Evolutionary conservation across 2,113 vertebrate genomes (phyloP).

Genomic region (Brachypteracias leptosomus): DNA sequence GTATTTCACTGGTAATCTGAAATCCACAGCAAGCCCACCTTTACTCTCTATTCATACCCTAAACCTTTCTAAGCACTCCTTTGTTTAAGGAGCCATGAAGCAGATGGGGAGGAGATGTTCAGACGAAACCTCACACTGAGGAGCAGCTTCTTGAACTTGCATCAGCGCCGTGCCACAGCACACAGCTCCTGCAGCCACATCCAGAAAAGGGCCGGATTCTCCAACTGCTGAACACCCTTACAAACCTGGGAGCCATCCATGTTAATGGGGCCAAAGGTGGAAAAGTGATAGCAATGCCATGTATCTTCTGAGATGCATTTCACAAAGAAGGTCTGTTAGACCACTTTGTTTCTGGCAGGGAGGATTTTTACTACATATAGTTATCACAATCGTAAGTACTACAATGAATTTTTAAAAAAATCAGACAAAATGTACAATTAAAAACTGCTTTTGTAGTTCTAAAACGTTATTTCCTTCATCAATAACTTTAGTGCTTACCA

Average conservation of each 20-base stretch:
- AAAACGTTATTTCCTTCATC: constrained; percentile 50
- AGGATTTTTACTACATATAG: not conserved
- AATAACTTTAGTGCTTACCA: constrained; percentile 17
- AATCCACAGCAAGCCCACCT: not conserved
- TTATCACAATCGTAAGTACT: not conserved
- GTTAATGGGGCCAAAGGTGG: constrained; percentile 15
- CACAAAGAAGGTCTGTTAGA: not conserved
- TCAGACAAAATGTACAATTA: constrained; percentile 24
- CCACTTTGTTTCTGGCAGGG: not conserved
- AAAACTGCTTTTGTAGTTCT: not conserved
- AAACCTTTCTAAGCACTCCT: not conserved
- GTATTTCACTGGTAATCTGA: not conserved
- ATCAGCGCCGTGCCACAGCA: fast-evolving
- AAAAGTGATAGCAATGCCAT: not conserved
- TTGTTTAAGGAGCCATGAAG: not conserved
- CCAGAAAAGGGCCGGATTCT: not conserved
- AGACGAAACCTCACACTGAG: fast-evolving
- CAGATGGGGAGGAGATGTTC: not conserved
- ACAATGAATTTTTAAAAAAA: not conserved
- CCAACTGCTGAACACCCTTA: not conserved
- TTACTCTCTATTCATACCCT: not conserved
- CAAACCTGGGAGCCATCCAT: not conserved
- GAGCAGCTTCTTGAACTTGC: not conserved
- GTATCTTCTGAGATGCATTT: not conserved
- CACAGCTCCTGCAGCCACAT: not conserved